phyloP scores from a whole-genome alignment of 2,797 vertebrate species.

The Oreochromis mossambicus region DNA sequence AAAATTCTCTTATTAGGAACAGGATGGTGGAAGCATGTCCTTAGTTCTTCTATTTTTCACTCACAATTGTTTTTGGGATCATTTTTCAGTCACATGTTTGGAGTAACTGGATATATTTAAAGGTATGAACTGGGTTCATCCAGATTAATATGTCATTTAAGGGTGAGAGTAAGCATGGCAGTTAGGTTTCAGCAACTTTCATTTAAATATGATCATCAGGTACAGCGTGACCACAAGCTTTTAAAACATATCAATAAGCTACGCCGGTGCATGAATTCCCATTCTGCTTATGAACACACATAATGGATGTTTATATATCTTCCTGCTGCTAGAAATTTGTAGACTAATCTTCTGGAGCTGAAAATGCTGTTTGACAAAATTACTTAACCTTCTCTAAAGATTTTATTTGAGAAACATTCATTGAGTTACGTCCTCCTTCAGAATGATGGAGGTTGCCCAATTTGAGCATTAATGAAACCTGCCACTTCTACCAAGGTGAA shows the following conservation, averaged over 20 bases:
- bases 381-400: neutral
- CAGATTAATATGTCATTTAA: neutral
- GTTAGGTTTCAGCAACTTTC: neutral
- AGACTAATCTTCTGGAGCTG: neutral
- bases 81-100: neutral
- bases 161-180: neutral
- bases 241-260: neutral
- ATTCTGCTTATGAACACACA: neutral
- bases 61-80: neutral
- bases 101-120: neutral
- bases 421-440: neutral
- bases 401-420: neutral
- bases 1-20: neutral
- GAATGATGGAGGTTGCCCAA: neutral
- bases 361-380: neutral
- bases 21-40: neutral
- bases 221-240: neutral
- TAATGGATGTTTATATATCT: neutral
- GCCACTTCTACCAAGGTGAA: neutral
- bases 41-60: neutral
- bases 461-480: neutral
- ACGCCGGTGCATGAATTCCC: neutral
- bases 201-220: neutral
- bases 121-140: neutral
- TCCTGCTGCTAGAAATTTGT: neutral